phyloP scores from a whole-genome alignment of 2,888 invertebrate genomes.

The Tetranychus truncatus region DNA sequence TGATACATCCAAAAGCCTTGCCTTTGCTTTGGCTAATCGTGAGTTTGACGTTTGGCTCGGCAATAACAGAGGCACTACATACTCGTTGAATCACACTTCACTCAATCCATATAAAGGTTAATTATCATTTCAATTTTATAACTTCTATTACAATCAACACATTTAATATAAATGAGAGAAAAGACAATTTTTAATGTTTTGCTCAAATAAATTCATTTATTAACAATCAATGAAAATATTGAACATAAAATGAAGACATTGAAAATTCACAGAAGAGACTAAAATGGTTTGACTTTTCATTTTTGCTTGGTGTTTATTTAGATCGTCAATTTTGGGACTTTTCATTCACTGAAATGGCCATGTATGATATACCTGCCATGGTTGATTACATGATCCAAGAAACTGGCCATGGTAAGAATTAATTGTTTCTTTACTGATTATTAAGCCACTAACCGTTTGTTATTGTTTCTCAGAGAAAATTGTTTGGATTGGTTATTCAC shows the following conservation, averaged over 20 bases:
- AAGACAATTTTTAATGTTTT: no score
- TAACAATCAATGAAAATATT: no score
- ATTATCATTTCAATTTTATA: no score
- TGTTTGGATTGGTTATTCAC: not conserved
- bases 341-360: not conserved
- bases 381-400: not conserved
- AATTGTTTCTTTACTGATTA: not conserved
- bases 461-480: not conserved
- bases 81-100: not conserved
- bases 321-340: not conserved
- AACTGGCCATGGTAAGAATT: not conserved
- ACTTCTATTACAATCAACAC: no score
- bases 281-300: not conserved
- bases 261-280: not conserved
- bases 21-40: not conserved
- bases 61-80: not conserved
- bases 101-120: not conserved
- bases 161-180: no score
- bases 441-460: not conserved
- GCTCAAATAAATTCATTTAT: no score
- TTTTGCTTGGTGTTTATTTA: not conserved
- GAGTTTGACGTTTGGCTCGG: not conserved
- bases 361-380: not conserved
- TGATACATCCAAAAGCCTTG: not conserved
- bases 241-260: not conserved